Conservation (phyloP, 2,797 vertebrate genomes). For the Heliangelus exortis region DNA sequence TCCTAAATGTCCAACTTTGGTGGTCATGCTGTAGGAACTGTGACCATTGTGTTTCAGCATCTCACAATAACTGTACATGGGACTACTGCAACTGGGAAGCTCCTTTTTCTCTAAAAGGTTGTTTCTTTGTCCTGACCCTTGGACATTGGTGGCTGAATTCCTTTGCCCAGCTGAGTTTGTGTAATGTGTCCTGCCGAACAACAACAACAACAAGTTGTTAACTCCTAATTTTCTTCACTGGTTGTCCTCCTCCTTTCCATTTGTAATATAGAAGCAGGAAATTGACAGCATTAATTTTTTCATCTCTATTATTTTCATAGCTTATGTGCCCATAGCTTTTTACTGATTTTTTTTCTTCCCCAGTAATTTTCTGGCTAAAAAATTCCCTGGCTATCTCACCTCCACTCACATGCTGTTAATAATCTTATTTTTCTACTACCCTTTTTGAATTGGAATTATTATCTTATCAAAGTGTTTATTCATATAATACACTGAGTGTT, state of each 20-base stretch:
- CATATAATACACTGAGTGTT: neutral
- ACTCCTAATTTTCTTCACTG: neutral
- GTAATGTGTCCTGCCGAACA: neutral
- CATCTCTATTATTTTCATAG: neutral
- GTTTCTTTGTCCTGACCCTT: neutral
- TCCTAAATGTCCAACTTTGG: neutral
- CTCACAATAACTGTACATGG: neutral
- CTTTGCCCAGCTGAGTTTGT: neutral
- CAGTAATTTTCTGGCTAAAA: neutral
- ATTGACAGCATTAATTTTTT: neutral
- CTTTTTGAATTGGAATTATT: neutral
- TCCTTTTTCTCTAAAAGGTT: neutral
- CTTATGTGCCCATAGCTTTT: neutral
- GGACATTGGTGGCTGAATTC: neutral
- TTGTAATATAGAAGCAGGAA: neutral
- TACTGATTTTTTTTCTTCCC: neutral
- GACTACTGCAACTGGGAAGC: neutral
- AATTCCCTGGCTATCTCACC: neutral
- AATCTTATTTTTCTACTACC: neutral
- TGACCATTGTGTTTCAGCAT: neutral
- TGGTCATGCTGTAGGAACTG: neutral
- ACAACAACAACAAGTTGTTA: neutral
- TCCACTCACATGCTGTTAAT: neutral
- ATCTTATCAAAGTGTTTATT: neutral
- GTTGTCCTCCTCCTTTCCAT: neutral